Percentiles rank a stretch among this genome's conserved stretches.
phyloP scores from a whole-genome alignment of 2,113 vertebrate genomes.

The Edolisoma coerulescens region DNA sequence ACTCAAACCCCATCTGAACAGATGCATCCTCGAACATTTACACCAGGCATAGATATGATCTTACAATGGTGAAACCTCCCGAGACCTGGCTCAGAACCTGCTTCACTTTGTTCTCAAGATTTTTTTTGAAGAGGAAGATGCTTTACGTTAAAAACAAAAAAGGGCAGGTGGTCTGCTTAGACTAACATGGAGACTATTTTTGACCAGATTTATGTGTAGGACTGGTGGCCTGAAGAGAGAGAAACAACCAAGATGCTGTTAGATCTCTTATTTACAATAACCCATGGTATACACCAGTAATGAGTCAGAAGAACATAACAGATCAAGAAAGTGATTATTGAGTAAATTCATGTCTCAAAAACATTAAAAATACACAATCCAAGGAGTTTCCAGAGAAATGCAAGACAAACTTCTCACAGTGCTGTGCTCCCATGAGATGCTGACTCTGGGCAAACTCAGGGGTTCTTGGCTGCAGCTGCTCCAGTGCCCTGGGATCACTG shows the following conservation, averaged over 20 bases:
- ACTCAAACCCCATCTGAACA: not conserved
- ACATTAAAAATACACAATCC: not conserved
- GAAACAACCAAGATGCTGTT: not conserved
- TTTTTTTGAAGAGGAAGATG: not conserved
- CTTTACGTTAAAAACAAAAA: not conserved
- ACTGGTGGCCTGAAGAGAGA: not conserved
- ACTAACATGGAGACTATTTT: not conserved
- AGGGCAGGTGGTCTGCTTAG: not conserved
- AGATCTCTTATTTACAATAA: not conserved
- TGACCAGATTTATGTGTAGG: not conserved
- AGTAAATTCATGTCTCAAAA: not conserved
- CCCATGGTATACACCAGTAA: not conserved
- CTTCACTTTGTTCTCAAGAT: not conserved
- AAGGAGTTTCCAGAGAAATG: not conserved
- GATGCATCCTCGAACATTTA: not conserved
- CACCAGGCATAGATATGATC: not conserved
- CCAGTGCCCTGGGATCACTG: not conserved
- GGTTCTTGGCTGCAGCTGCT: constrained; percentile 56
- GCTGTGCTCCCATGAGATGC: not conserved
- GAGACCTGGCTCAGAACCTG: not conserved
- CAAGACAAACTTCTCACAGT: not conserved
- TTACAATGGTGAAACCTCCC: not conserved
- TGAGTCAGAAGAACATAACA: not conserved
- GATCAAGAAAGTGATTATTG: not conserved
- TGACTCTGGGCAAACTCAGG: not conserved